phyloP scores from a whole-genome alignment of 2,113 vertebrate genomes.

The Chaetura pelagica region DNA sequence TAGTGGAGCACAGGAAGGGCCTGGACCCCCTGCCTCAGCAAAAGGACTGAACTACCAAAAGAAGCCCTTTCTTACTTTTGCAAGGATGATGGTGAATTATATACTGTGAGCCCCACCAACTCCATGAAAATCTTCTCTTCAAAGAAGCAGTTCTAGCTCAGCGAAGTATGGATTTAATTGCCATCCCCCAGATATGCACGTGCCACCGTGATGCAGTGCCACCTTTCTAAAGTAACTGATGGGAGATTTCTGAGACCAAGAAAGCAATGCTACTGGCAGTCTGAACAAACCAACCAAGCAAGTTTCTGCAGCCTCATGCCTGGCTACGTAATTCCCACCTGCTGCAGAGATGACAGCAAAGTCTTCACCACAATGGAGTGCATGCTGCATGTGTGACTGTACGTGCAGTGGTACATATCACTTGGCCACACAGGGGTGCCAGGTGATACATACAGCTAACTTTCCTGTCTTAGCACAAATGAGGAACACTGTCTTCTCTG shows the following conservation, averaged over 20 bases:
- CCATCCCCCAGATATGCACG: accelerated
- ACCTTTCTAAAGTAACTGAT: neutral
- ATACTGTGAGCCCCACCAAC: neutral
- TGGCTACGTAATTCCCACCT: neutral
- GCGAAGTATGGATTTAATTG: neutral
- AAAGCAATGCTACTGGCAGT: neutral
- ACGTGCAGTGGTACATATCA: neutral
- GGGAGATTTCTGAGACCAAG: neutral
- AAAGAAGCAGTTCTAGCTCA: neutral
- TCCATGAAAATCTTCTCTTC: neutral
- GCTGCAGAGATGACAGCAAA: neutral
- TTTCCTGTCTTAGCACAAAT: neutral
- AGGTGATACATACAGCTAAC: neutral
- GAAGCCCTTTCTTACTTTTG: neutral
- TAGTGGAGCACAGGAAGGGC: neutral
- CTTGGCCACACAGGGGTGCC: accelerated
- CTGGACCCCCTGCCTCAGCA: neutral
- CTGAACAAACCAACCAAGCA: neutral
- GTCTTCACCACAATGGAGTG: neutral
- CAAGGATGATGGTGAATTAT: neutral
- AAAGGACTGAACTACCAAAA: neutral
- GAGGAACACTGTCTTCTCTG: neutral
- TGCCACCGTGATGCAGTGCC: neutral
- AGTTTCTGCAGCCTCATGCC: neutral
- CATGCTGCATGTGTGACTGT: neutral